These are phyloP conservation scores for Enteromius afrohamiltoni DNA, from an alignment of 2,797 vertebrate species.

Conservation along the genomic window DNA sequence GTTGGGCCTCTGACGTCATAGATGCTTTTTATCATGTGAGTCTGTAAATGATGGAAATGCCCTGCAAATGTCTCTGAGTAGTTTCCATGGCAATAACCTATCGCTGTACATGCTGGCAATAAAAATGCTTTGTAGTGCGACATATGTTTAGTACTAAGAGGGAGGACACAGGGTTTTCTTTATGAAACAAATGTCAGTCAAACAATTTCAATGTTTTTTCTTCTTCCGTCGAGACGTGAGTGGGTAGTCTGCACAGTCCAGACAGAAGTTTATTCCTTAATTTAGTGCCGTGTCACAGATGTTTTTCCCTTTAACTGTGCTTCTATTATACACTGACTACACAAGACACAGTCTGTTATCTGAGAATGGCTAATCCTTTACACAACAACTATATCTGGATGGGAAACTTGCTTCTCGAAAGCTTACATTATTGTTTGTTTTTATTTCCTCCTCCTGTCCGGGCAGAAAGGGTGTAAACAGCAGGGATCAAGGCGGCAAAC, in stretches of 20 bases:
- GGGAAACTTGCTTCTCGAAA: conserved; percentile 41
- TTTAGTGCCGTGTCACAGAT: conserved; percentile 70
- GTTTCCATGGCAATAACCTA: conserved; percentile 77
- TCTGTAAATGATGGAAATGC: conserved; percentile 71
- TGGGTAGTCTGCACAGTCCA: conserved; percentile 64
- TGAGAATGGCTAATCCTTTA: background rate
- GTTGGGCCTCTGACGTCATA: conserved; percentile 72
- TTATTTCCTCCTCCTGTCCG: conserved; percentile 63
- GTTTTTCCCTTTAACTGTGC: conserved; percentile 68
- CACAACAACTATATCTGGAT: background rate
- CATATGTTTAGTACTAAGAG: conserved; percentile 63
- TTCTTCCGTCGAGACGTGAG: conserved; percentile 56
- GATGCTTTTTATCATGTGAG: conserved; percentile 51
- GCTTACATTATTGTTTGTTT: conserved; percentile 68
- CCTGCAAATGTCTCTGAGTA: conserved; percentile 61
- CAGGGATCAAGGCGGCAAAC: conserved; percentile 69
- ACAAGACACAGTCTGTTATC: conserved; percentile 63
- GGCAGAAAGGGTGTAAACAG: conserved; percentile 55
- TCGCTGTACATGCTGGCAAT: conserved; percentile 63
- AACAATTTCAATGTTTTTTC: conserved; percentile 64
- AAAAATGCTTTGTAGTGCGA: conserved; percentile 58
- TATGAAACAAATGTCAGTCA: conserved; percentile 55
- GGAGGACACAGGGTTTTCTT: conserved; percentile 58
- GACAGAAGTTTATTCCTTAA: conserved; percentile 70
- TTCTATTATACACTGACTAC: conserved; percentile 65